phyloP scores from a whole-genome alignment of 2,113 vertebrate species.

The Pseudopodoces humilis region DNA sequence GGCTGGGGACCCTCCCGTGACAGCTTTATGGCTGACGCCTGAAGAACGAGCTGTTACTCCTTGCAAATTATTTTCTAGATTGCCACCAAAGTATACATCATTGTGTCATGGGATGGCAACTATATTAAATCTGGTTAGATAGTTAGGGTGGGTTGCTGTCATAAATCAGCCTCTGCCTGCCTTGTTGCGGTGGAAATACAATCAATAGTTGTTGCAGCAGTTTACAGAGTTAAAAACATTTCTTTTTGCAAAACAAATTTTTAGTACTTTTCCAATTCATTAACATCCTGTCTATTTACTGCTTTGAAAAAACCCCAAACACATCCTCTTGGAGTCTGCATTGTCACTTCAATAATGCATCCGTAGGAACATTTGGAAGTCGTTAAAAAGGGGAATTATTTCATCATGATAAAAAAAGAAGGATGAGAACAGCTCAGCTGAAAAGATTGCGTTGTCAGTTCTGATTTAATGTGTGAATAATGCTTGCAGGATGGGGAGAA shows the following conservation, averaged over 20 bases:
- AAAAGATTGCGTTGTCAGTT: constrained; percentile 57
- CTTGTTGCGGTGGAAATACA: background rate
- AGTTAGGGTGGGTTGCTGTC: constrained; percentile 21
- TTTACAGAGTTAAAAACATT: constrained; percentile 28
- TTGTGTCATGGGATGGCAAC: constrained; percentile 25
- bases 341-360: background rate
- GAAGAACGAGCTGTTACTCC: constrained; percentile 16
- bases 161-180: constrained; percentile 14
- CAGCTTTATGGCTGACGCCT: constrained; percentile 11
- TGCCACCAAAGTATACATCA: constrained; percentile 30
- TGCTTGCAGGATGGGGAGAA: background rate
- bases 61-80: constrained; percentile 29
- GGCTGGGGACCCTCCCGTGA: background rate
- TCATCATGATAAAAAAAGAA: constrained; percentile 39
- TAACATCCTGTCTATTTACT: background rate
- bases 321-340: background rate
- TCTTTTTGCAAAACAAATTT: background rate
- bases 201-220: background rate
- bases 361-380: background rate
- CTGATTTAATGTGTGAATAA: constrained; percentile 66
- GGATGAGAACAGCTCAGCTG: constrained; percentile 44
- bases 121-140: constrained; percentile 47
- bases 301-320: background rate
- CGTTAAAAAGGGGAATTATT: constrained; percentile 56
- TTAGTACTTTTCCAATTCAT: constrained; percentile 33